phyloP scores from a whole-genome alignment of 2,888 invertebrate genomes.

The Drosophila lutescens region DNA sequence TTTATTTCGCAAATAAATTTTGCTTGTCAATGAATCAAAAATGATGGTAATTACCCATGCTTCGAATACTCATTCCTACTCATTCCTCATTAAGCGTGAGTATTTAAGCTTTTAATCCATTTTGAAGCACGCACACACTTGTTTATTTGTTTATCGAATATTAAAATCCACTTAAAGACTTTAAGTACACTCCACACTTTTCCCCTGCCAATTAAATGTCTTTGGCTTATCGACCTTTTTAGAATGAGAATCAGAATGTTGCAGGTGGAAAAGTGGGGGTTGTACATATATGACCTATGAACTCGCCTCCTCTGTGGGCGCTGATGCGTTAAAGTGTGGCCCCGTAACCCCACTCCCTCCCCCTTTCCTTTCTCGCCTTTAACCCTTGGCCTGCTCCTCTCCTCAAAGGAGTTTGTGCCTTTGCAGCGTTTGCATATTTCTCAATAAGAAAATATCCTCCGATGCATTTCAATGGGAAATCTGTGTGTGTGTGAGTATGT shows the following conservation, averaged over 20 bases:
- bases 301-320: slow-evolving; percentile 1
- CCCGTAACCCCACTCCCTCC: not conserved
- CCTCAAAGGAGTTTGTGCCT: slow-evolving; percentile 11
- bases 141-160: slow-evolving; percentile 12
- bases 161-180: slow-evolving; percentile 14
- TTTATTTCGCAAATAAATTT: slow-evolving; percentile 3
- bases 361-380: no score
- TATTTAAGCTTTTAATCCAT: slow-evolving; percentile 1
- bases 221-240: not conserved
- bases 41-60: slow-evolving; percentile 4
- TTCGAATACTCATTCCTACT: not conserved
- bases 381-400: not conserved
- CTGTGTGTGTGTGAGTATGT: slow-evolving; percentile 1
- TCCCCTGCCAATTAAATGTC: slow-evolving; percentile 4
- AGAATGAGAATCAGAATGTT: not conserved
- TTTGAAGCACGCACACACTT: slow-evolving; percentile 8
- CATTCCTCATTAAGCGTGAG: slow-evolving; percentile 1
- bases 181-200: not conserved
- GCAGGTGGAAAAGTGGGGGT: not conserved
- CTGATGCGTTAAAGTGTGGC: slow-evolving; percentile 37
- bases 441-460: slow-evolving; percentile 53
- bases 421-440: slow-evolving; percentile 64
- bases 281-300: slow-evolving; percentile 3
- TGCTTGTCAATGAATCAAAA: slow-evolving; percentile 2
- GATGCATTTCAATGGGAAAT: slow-evolving; percentile 37